Base-by-base conservation (phyloP, 2,113 vertebrate species). In the Cairina moschata region DNA sequence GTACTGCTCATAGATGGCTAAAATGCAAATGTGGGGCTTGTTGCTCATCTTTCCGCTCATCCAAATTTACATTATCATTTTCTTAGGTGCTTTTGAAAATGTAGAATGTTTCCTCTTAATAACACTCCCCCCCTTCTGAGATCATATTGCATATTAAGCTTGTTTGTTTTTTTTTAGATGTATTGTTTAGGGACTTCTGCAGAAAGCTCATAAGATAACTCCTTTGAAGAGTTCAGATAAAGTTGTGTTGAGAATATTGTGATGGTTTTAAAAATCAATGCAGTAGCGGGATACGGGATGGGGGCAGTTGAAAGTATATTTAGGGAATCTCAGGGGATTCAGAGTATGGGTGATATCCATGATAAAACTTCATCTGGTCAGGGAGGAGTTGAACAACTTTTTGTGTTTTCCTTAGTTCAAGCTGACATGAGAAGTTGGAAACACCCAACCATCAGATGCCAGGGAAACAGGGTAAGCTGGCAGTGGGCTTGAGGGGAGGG, bases 401-500 rank as follows among this genome's bases (percentile, higher is more conserved):
- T 92, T 97, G 95, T 96, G 95, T 96, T 97, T 97, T 95, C 88
- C 95, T 96, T 96, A 95, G 96, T 97, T 97, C 91, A 97, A 96
- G 96, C 95, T 96, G 96, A 91, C 93, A 96, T 67, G 95, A 93
- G 96, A 95, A 96, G 95, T 96, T 96, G 96, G 96, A 96, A 97
- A 96, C 93, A 94, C 86, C 55, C 93, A 97, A 87, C 86, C 95
- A 93, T 95, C 93, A 96, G 96, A 96, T 96, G 86, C 93, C 93
- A 97, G 96, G 96, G 96, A 95, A 76, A 74, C 93, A 91, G 96
- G 96, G 96, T 97, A 96, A 96, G 96, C 96, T 94, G 95, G 93
- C 96, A 94, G 96, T 80, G 92, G 96, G 96, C 81, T 77, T 62
- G 86, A 96, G 95, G 96, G 96, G 96, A 87, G 96, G 96, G 96